Evolutionary conservation across 2,797 vertebrate species (phyloP).

Genomic region (Pangasius djambal): DNA sequence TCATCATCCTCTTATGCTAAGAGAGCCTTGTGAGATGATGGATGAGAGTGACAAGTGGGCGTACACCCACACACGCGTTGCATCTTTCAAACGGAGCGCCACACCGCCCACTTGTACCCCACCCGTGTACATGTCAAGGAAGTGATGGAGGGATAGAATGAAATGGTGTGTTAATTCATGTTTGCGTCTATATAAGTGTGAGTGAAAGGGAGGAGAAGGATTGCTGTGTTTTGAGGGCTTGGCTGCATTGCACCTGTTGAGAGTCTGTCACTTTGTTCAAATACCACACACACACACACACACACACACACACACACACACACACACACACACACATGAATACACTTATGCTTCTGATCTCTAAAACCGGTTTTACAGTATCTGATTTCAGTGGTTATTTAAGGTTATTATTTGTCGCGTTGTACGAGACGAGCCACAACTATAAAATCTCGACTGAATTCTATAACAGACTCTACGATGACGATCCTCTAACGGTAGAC

Average conservation of each 20-base stretch:
- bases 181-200: not conserved
- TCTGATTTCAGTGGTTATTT: not conserved
- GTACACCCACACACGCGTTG: not conserved
- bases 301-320: not conserved
- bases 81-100: not conserved
- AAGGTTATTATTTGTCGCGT: not conserved
- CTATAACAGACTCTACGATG: not conserved
- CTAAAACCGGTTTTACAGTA: not conserved
- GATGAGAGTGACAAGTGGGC: not conserved
- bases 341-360: not conserved
- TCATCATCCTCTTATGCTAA: not conserved
- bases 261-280: not conserved
- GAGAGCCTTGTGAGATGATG: constrained; percentile 2
- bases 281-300: not conserved
- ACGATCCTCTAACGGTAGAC: not conserved
- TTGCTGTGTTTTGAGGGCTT: not conserved
- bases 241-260: not conserved
- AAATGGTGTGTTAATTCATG: not conserved
- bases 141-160: not conserved
- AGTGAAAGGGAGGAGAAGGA: not conserved
- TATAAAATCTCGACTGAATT: not conserved
- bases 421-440: not conserved
- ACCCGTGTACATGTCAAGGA: not conserved
- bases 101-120: not conserved
- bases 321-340: not conserved